Base-by-base conservation (phyloP, 1,140 invertebrate species). In the Tribolium castaneum region DNA sequence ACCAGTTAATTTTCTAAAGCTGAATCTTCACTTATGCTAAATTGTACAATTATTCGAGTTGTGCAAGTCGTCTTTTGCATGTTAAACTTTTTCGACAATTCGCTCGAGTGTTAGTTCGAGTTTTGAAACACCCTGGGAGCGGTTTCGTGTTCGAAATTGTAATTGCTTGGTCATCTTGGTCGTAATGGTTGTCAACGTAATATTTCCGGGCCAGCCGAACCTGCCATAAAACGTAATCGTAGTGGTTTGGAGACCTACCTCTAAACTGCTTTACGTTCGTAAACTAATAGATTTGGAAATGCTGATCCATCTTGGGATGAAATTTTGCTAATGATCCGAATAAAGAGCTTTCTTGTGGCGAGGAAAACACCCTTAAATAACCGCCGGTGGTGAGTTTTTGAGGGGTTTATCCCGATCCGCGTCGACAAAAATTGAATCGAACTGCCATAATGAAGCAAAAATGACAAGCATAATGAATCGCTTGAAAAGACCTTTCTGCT, bases 141-240 rank as follows among this genome's bases (percentile, higher is more conserved):
- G 45, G 34, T 66, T 66, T 30, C 59, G 13, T 35, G 59, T 66
- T 66, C 59, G 59, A 30, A 30, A 66, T 66, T 66, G 59, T 66
- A 66, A 66, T 66, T 66, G 30, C 59, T 66, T 66, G 14, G 59
- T 30, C 59, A 66, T 66, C 25, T 30, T 66, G 59, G 59, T 66
- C 34, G 52, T 54, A 54, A 54, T 73, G 22, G 70, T 19, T 72
- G 71, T 73, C 71, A 73, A 73, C 39, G 70, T 54, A 12, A 54
- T 73, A 73, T 73, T 73, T 73, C 71, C 50, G 50, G 49, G 70
- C 10, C 14, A 22, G 70, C 39, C 30, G 49, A 52, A 73, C 13
- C 71, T 19, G 50, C 22, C 49, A 73, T 73, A 73, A 73, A 73
- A 73, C n/a, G 30, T 73, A 52, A 73, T 73, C 71, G 71, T 73